phyloP scores from a whole-genome alignment of 2,113 vertebrate species.

The Dicerorhinus sumatrensis region DNA sequence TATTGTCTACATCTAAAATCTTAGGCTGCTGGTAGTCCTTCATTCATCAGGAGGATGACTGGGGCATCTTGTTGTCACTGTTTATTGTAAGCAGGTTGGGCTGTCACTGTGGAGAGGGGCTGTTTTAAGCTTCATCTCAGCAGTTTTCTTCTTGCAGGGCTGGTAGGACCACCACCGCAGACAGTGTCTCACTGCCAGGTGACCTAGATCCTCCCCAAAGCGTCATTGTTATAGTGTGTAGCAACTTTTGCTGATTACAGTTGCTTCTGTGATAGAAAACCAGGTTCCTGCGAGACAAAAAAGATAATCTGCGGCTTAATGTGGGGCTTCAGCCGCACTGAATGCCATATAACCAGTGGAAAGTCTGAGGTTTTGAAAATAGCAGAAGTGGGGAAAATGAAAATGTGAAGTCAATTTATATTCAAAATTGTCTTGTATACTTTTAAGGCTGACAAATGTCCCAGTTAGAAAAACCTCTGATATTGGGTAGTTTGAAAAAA shows the following conservation, averaged over 20 bases:
- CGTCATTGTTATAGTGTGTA: neutral
- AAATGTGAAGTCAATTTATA: conserved; percentile 1
- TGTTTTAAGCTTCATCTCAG: neutral
- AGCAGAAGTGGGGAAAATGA: neutral
- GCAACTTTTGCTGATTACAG: neutral
- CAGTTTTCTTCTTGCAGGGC: neutral
- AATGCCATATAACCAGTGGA: neutral
- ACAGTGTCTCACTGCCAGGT: neutral
- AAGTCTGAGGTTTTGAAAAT: conserved; percentile 62
- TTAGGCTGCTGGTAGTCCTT: neutral
- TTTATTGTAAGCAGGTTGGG: neutral
- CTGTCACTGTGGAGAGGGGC: neutral
- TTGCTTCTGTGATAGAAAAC: neutral
- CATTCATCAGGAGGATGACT: neutral
- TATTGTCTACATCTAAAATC: neutral
- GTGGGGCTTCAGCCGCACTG: neutral
- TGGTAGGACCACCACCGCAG: neutral
- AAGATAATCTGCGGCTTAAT: neutral
- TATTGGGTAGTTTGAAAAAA: neutral
- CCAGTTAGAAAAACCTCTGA: neutral
- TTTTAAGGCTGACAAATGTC: neutral
- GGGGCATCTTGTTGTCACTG: neutral
- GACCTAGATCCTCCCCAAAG: neutral
- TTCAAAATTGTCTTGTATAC: neutral
- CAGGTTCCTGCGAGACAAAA: neutral